Conservation (phyloP, 2,888 invertebrate species). For the Drosophila neonasuta region DNA sequence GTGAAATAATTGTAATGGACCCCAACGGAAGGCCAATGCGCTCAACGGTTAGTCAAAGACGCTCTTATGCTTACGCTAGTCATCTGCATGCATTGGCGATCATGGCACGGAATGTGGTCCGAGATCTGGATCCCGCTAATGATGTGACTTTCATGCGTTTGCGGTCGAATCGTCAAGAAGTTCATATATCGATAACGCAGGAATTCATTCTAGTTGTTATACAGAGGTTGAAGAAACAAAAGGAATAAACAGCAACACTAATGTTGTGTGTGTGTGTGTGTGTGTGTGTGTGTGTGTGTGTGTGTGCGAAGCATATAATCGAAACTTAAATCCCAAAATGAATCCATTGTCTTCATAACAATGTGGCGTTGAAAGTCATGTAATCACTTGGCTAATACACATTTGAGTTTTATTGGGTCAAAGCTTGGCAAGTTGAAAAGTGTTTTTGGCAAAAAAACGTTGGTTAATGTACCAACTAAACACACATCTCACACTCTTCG, state of each 20-base stretch:
- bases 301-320: constrained; percentile 3
- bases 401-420: not conserved
- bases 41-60: constrained; percentile 49
- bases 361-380: not conserved
- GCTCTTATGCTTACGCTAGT: constrained; percentile 32
- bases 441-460: not conserved
- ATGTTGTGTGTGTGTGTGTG: not conserved
- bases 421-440: constrained; percentile 1
- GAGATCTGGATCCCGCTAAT: constrained; percentile 69
- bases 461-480: too few relatives aligned
- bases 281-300: constrained; percentile 14
- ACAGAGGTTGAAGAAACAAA: constrained; percentile 38
- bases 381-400: not conserved
- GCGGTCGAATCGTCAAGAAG: constrained; percentile 51
- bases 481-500: too few relatives aligned
- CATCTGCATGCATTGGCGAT: constrained; percentile 43
- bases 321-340: not conserved
- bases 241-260: not conserved
- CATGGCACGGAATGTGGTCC: constrained; percentile 69
- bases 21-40: constrained; percentile 44
- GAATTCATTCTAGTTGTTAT: constrained; percentile 58
- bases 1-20: constrained; percentile 62
- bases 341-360: not conserved
- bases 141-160: constrained; percentile 65
- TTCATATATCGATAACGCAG: constrained; percentile 51